These are phyloP conservation scores for Acanthiza pusilla DNA, from an alignment of 2,797 vertebrate genomes.

Conservation along the genomic window DNA sequence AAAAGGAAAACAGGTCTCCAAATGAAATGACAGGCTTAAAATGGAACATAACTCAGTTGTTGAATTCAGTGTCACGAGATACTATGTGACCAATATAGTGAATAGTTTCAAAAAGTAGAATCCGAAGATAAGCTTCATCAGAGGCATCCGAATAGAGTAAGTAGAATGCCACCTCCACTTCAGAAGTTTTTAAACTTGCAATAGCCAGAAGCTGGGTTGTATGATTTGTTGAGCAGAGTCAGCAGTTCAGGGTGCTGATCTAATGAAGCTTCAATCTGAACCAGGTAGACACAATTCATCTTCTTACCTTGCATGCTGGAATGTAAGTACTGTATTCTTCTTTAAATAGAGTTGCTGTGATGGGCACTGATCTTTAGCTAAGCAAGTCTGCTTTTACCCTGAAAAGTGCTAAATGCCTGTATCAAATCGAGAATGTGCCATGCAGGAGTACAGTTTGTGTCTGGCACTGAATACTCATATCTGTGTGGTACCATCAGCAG, in stretches of 20 bases:
- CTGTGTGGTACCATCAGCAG: background rate
- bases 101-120: background rate
- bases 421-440: background rate
- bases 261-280: background rate
- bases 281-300: background rate
- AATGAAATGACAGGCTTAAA: background rate
- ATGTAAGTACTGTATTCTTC: background rate
- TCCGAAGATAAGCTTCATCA: background rate
- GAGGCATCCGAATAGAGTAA: background rate
- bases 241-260: background rate
- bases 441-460: background rate
- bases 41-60: background rate
- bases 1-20: background rate
- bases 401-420: background rate
- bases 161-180: background rate
- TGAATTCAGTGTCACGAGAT: background rate
- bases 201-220: background rate
- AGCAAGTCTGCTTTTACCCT: background rate
- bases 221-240: background rate
- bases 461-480: background rate
- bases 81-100: accelerated
- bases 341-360: background rate
- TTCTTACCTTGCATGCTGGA: background rate
- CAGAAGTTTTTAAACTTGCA: background rate
- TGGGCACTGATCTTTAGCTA: background rate